These are phyloP conservation scores for Miniopterus natalensis DNA, from an alignment of 2,113 vertebrate genomes.

Conservation along the genomic window DNA sequence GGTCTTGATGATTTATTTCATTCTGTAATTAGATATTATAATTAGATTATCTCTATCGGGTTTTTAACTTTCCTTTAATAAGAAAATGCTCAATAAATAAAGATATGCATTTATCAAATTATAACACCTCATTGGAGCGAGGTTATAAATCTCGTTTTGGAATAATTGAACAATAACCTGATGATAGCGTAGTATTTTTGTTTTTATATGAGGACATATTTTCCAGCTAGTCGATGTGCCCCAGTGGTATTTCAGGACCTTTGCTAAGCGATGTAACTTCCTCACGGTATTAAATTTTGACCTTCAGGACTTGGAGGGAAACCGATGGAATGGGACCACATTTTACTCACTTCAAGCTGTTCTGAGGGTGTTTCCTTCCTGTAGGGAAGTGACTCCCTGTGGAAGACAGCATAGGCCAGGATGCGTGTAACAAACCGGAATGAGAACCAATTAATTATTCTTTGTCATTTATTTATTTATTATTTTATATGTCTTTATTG, in stretches of 20 bases:
- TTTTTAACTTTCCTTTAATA: constrained; percentile 70
- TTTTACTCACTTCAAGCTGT: not conserved
- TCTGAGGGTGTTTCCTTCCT: not conserved
- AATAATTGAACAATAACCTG: constrained; percentile 5
- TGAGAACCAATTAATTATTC: not conserved
- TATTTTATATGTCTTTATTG: too few relatives aligned
- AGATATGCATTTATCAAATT: constrained; percentile 70
- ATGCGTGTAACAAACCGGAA: not conserved
- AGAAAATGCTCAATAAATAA: constrained; percentile 72
- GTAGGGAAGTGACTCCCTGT: not conserved
- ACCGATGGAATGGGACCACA: not conserved
- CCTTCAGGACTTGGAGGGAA: not conserved
- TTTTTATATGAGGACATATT: not conserved
- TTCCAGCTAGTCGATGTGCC: not conserved
- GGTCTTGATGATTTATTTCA: constrained; percentile 76
- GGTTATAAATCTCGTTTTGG: constrained; percentile 50
- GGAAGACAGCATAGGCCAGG: not conserved
- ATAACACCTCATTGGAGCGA: constrained; percentile 60
- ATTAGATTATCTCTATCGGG: constrained; percentile 77
- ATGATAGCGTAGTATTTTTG: not conserved
- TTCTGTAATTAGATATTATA: constrained; percentile 78
- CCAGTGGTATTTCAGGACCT: not conserved
- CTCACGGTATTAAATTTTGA: not conserved
- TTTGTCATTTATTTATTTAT: not conserved
- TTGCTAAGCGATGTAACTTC: not conserved